Evolutionary conservation across 2,888 invertebrate species (phyloP).

Genomic region (Melieria crassipennis): DNA sequence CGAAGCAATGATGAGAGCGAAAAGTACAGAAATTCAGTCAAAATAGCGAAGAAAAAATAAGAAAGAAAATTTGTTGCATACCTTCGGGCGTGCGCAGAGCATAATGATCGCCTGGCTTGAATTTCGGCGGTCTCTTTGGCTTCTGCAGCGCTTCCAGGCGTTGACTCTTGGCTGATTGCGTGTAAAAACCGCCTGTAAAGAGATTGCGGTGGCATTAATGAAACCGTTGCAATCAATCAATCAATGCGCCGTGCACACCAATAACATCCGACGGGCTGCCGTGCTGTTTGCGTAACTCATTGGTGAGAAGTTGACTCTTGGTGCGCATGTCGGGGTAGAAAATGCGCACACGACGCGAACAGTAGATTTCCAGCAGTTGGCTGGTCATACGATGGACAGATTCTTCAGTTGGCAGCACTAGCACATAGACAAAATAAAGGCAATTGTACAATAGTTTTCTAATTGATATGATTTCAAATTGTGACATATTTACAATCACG

Average conservation of each 20-base stretch:
- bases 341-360: slow-evolving; percentile 54
- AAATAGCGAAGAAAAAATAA: slow-evolving; percentile 1
- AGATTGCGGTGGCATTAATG: background rate
- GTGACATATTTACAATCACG: background rate
- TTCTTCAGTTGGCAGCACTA: slow-evolving; percentile 59
- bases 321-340: slow-evolving; percentile 60
- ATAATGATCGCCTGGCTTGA: slow-evolving; percentile 61
- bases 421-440: background rate
- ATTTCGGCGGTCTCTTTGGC: slow-evolving; percentile 44
- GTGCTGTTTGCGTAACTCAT: slow-evolving; percentile 53
- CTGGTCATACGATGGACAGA: slow-evolving; percentile 58
- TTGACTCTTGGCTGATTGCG: slow-evolving; percentile 51
- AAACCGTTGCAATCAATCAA: background rate
- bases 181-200: slow-evolving; percentile 49
- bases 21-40: background rate
- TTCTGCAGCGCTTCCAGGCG: slow-evolving; percentile 49
- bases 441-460: background rate
- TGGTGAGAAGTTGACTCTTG: slow-evolving; percentile 56
- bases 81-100: slow-evolving; percentile 59
- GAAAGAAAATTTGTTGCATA: slow-evolving; percentile 39
- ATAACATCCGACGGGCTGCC: slow-evolving; percentile 59
- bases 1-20: background rate
- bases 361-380: slow-evolving; percentile 57
- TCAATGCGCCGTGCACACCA: slow-evolving; percentile 43
- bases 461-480: background rate